These are phyloP conservation scores for Felis chaus DNA, from an alignment of 2,113 vertebrate species.

Conservation along the genomic window DNA sequence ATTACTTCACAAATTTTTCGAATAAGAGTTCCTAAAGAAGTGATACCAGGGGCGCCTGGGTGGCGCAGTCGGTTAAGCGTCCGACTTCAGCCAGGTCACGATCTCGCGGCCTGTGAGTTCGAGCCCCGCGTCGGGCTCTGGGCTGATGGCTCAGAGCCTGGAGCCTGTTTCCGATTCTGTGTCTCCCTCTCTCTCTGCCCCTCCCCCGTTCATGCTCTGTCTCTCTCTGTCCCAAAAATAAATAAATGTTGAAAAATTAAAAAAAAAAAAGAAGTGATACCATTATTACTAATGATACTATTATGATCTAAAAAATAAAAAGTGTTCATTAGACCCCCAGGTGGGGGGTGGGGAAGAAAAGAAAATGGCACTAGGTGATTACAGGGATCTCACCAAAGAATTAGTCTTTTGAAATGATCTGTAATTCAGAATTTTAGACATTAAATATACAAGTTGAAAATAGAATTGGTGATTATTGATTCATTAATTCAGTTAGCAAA, in stretches of 20 bases:
- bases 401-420: neutral
- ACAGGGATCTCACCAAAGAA: neutral
- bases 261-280: neutral
- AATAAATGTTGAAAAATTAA: too few species aligned
- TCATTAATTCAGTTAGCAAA: neutral
- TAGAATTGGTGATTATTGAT: neutral
- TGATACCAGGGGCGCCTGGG: neutral
- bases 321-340: neutral
- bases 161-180: too few species aligned
- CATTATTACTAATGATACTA: neutral
- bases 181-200: too few species aligned
- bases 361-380: neutral
- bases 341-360: neutral
- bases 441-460: neutral
- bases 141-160: too few species aligned
- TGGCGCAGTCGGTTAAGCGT: too few species aligned
- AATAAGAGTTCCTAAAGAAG: neutral
- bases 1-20: neutral
- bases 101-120: too few species aligned
- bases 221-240: too few species aligned
- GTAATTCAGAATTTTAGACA: neutral
- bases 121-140: too few species aligned
- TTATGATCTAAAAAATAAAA: neutral
- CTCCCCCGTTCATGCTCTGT: too few species aligned
- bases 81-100: too few species aligned